Percentiles rank a stretch among this genome's conserved stretches.
phyloP scores from a whole-genome alignment of 2,797 vertebrate genomes.

The Melanotaenia nigrans region DNA sequence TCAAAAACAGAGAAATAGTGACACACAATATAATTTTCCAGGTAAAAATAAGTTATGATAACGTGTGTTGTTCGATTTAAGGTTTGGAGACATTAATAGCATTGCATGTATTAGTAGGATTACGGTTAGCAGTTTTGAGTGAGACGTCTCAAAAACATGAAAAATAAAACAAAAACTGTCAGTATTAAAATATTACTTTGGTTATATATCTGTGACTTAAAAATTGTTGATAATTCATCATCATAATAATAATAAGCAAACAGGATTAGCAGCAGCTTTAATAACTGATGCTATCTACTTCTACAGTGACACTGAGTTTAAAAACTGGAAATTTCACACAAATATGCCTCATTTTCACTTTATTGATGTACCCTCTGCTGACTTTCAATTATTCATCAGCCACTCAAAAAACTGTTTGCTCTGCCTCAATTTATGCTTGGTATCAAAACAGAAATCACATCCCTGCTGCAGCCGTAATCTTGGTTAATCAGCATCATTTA shows the following conservation, averaged over 20 bases:
- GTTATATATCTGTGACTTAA: background rate
- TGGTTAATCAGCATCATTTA: conserved; percentile 81
- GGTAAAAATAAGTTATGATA: background rate
- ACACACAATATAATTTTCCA: background rate
- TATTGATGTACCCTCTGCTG: conserved; percentile 79
- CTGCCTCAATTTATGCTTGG: conserved; percentile 71
- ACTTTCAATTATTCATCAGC: conserved; percentile 83
- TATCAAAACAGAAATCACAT: conserved; percentile 78
- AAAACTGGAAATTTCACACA: conserved; percentile 67
- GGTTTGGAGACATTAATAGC: background rate
- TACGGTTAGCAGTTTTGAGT: too few species aligned
- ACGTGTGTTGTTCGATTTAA: background rate
- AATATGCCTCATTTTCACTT: conserved; percentile 79
- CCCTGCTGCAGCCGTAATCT: conserved; percentile 77
- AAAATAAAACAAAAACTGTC: too few species aligned
- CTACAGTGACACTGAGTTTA: conserved; percentile 53
- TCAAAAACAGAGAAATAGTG: background rate
- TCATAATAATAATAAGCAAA: background rate
- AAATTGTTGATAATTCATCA: background rate
- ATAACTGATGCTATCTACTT: conserved; percentile 31
- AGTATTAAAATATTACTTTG: background rate
- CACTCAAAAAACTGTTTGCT: conserved; percentile 73
- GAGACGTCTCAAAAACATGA: too few species aligned
- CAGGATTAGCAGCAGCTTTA: conserved; percentile 6
- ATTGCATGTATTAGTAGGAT: too few species aligned